Evolutionary conservation across 1,140 invertebrate species (phyloP).

Genomic region (Drosophila pseudoananassae): DNA sequence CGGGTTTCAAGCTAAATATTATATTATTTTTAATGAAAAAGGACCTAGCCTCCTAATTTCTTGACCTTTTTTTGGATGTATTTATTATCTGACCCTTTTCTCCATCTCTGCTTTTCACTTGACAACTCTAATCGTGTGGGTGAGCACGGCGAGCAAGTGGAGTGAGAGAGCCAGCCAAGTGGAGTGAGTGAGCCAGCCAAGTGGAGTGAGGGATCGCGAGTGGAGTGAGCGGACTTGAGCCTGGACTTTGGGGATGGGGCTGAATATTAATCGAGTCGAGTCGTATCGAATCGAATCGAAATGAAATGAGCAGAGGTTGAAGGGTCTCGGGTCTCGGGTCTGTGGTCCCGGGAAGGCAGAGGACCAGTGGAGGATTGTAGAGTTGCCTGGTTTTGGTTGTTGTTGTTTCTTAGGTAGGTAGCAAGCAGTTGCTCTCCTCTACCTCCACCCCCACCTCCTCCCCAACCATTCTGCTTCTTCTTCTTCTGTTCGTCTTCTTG

Average conservation of each 20-base stretch:
- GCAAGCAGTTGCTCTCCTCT: conserved; percentile 35
- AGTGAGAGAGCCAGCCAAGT: conserved; percentile 5
- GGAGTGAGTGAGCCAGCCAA: conserved; percentile 9
- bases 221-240: conserved; percentile 25
- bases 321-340: background rate
- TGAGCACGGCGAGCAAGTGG: background rate
- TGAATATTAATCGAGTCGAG: conserved; percentile 74
- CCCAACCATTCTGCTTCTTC: conserved; percentile 4
- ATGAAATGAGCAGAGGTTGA: conserved; percentile 54
- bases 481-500: background rate
- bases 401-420: conserved; percentile 48
- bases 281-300: conserved; percentile 66
- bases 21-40: background rate
- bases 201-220: conserved; percentile 14
- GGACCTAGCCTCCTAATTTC: background rate
- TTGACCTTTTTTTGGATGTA: too few species aligned
- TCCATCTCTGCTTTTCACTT: background rate
- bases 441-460: conserved; percentile 4
- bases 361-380: conserved; percentile 25
- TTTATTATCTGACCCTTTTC: background rate
- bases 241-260: conserved; percentile 44
- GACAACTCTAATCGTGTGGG: conserved; percentile 15
- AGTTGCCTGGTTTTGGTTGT: conserved; percentile 27
- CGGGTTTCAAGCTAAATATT: conserved; percentile 16
- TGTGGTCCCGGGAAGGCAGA: too few species aligned